A percentile compares a stretch with the other conserved stretches of the same genome.
These are phyloP conservation scores for Amaurobius ferox DNA, from an alignment of 2,888 invertebrate genomes.

Conservation along the genomic window DNA sequence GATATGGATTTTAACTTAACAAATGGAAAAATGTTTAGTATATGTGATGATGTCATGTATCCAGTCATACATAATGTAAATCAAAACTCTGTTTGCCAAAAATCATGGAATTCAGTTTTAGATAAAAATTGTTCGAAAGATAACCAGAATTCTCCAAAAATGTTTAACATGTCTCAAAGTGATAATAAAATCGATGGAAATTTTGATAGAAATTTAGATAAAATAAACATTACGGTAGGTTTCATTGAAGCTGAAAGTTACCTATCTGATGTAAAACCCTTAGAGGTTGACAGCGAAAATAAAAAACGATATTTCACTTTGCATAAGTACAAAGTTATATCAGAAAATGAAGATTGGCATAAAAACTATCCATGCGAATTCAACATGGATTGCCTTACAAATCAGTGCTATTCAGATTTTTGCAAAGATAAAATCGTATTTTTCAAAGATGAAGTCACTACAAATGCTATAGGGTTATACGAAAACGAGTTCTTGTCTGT, in stretches of 20 bases:
- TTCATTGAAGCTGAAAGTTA: background rate
- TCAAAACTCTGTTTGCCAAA: background rate
- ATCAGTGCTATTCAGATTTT: background rate
- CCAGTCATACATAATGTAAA: background rate
- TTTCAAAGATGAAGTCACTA: too few species aligned
- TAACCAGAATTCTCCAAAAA: too few species aligned
- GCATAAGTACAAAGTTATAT: background rate
- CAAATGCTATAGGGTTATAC: too few species aligned
- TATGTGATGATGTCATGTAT: background rate
- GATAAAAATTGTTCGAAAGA: background rate
- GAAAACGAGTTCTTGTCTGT: slow-evolving; percentile 35
- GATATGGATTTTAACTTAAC: background rate
- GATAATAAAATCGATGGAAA: too few species aligned
- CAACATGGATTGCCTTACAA: background rate
- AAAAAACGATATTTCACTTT: too few species aligned
- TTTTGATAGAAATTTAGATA: too few species aligned
- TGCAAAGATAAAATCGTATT: too few species aligned
- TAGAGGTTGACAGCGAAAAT: too few species aligned
- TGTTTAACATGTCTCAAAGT: too few species aligned
- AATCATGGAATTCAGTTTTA: background rate
- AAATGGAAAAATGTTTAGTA: background rate
- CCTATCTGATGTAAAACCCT: too few species aligned
- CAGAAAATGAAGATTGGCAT: background rate
- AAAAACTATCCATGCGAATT: background rate
- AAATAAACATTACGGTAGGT: too few species aligned